These are phyloP conservation scores for Actinia equina DNA, from an alignment of 64 coral and sea anemone species.

Conservation along the genomic window DNA sequence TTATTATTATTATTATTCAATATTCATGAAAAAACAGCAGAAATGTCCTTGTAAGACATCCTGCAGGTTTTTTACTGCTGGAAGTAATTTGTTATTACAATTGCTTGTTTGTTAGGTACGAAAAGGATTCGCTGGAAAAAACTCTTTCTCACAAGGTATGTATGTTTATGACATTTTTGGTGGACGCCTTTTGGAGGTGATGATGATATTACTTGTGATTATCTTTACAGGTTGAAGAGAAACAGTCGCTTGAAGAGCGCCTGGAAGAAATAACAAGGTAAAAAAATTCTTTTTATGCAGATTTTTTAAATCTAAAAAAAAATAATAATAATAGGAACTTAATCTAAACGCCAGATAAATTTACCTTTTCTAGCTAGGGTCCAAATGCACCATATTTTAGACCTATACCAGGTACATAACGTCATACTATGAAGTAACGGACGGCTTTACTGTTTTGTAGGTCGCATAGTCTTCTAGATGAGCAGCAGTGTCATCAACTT, in stretches of 20 bases:
- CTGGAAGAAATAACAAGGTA: constrained; percentile 11
- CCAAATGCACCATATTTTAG: too few relatives aligned
- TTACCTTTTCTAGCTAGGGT: too few relatives aligned
- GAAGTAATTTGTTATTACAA: neutral
- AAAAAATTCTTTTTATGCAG: neutral
- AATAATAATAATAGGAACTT: too few relatives aligned
- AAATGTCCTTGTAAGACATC: too few relatives aligned
- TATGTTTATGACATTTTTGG: neutral
- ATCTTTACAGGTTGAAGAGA: neutral
- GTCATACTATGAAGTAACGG: neutral
- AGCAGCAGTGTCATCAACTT: constrained; percentile 4
- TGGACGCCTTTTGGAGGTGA: neutral
- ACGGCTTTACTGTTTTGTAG: neutral
- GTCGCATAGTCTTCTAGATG: constrained; percentile 6
- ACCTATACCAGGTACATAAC: too few relatives aligned
- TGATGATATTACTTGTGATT: neutral
- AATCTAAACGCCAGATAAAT: too few relatives aligned
- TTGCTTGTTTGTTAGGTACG: neutral
- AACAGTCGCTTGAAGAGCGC: neutral
- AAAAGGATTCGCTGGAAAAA: neutral
- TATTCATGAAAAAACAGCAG: too few relatives aligned
- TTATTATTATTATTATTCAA: too few relatives aligned
- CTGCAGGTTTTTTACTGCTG: too few relatives aligned
- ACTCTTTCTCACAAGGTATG: neutral
- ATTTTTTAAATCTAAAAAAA: too few relatives aligned